Conservation (phyloP, 2,797 vertebrate genomes). For the Syndactyla subalaris region DNA sequence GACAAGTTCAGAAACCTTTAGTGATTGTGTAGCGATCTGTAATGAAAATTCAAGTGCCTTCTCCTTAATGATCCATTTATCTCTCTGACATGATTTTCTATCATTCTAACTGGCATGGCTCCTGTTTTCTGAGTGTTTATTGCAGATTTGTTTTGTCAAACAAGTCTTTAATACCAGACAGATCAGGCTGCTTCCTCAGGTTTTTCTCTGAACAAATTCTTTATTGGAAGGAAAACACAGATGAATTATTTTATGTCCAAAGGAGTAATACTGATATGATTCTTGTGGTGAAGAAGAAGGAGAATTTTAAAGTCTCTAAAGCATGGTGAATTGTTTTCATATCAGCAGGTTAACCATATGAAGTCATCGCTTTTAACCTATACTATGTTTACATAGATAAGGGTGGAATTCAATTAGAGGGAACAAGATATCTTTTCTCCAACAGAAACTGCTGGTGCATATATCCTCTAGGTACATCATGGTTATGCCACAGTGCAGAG, state of each 20-base stretch:
- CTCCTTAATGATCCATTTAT: slow-evolving; percentile 67
- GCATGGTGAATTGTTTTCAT: neutral
- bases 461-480: neutral
- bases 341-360: neutral
- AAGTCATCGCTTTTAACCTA: neutral
- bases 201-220: slow-evolving; percentile 6
- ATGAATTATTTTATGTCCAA: slow-evolving; percentile 5
- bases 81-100: slow-evolving; percentile 63
- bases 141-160: slow-evolving; percentile 68
- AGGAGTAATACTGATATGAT: neutral
- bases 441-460: neutral
- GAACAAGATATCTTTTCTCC: neutral
- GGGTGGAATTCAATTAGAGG: neutral
- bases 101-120: slow-evolving; percentile 48
- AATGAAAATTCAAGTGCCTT: slow-evolving; percentile 69
- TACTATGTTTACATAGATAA: neutral
- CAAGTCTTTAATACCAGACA: slow-evolving; percentile 53
- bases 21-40: slow-evolving; percentile 51
- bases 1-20: slow-evolving; percentile 69
- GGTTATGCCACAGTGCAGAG: neutral
- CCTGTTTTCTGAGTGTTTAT: slow-evolving; percentile 56
- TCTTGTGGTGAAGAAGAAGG: neutral
- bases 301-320: neutral
- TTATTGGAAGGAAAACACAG: slow-evolving; percentile 7
- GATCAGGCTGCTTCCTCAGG: slow-evolving; percentile 33